Conservation (phyloP, 1,140 invertebrate genomes). For the Apis dorsata region DNA sequence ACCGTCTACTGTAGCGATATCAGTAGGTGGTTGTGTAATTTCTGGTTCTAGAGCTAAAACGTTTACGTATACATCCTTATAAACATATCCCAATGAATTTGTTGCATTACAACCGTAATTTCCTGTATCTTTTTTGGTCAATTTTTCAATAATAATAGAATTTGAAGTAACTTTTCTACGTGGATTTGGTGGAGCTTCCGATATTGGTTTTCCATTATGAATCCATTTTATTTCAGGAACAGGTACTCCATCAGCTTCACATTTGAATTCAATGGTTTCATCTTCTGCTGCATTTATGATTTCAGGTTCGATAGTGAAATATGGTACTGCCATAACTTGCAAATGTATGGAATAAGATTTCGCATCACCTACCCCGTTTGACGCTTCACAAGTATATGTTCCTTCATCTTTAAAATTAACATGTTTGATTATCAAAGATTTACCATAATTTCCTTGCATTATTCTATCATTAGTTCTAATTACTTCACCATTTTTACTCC, state of each 20-base stretch:
- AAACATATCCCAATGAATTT: constrained; percentile 98
- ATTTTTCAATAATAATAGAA: constrained; percentile 89
- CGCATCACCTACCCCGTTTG: constrained; percentile 92
- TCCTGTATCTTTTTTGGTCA: constrained; percentile 95
- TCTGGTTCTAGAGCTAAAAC: constrained; percentile 95
- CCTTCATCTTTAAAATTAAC: constrained; percentile 93
- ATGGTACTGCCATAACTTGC: constrained; percentile 91
- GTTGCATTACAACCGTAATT: constrained; percentile 99
- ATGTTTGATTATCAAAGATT: constrained; percentile 92
- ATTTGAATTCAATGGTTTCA: constrained; percentile 92
- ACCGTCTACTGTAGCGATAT: constrained; percentile 91
- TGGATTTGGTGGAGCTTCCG: constrained; percentile 87
- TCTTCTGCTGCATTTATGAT: constrained; percentile 94
- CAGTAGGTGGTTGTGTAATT: constrained; percentile 90
- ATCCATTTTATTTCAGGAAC: constrained; percentile 97
- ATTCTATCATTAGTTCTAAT: constrained; percentile 87
- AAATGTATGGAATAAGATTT: constrained; percentile 92
- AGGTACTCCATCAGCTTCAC: constrained; percentile 93
- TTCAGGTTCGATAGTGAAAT: constrained; percentile 95
- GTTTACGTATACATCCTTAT: constrained; percentile 98
- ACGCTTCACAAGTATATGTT: constrained; percentile 93
- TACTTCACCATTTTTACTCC: constrained; percentile 89
- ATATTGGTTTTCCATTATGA: constrained; percentile 95
- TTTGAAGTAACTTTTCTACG: constrained; percentile 86
- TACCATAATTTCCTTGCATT: constrained; percentile 93